phyloP scores from a whole-genome alignment of 92 coral and sea anemone genomes.

The Pocillopora grandis region DNA sequence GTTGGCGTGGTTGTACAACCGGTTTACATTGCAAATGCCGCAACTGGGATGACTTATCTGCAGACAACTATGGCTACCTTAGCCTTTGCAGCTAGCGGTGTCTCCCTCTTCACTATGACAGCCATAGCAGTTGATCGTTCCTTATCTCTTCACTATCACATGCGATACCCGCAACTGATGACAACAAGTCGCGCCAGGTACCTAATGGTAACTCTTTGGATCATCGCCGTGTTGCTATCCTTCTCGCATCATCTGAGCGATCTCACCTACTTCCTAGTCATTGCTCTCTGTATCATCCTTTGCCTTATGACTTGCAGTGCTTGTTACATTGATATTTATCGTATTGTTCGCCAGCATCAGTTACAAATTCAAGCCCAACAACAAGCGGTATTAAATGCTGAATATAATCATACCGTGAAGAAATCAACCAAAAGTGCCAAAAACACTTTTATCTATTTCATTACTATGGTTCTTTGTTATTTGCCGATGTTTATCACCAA shows the following conservation, averaged over 20 bases:
- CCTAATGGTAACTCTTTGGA: background rate
- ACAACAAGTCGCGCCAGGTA: background rate
- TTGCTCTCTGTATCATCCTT: background rate
- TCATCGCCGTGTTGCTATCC: background rate
- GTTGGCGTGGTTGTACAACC: conserved; percentile 18
- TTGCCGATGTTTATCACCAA: background rate
- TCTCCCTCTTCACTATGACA: background rate
- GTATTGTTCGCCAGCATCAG: background rate
- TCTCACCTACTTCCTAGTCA: background rate
- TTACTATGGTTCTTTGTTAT: background rate
- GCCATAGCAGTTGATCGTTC: background rate
- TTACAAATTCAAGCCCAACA: background rate
- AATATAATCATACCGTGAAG: background rate
- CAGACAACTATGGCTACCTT: too few relatives aligned
- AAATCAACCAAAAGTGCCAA: background rate
- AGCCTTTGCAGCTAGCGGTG: background rate
- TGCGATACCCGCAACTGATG: background rate
- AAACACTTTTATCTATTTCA: background rate
- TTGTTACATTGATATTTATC: background rate
- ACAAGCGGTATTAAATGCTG: background rate
- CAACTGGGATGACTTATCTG: background rate
- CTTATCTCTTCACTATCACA: conserved; percentile 4
- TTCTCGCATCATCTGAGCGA: background rate
- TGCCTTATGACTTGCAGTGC: background rate
- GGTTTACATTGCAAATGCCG: background rate